Evolutionary conservation across 2,888 invertebrate genomes (phyloP).

Genomic region (Monochamus alternatus): DNA sequence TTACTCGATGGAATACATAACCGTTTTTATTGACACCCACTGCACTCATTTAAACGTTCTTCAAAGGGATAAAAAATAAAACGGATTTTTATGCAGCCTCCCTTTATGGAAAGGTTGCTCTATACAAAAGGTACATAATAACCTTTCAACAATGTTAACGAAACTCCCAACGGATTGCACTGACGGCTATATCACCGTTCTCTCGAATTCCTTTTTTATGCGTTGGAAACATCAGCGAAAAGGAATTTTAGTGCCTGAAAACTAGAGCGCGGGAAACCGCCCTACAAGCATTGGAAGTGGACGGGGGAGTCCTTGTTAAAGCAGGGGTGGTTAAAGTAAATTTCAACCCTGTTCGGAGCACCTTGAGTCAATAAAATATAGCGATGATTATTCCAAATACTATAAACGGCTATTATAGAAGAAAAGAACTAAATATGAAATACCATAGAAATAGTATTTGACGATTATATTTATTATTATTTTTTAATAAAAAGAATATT

Average conservation of each 20-base stretch:
- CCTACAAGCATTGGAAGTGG: constrained; percentile 36
- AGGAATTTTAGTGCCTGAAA: constrained; percentile 49
- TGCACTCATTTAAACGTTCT: too few species aligned
- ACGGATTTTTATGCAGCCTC: constrained; percentile 23
- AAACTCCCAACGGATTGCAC: constrained; percentile 44
- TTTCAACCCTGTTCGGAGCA: not conserved
- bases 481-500: too few species aligned
- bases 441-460: too few species aligned
- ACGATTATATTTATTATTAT: too few species aligned
- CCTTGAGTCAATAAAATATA: too few species aligned
- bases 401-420: too few species aligned
- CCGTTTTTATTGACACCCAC: too few species aligned
- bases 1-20: too few species aligned
- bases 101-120: constrained; percentile 7
- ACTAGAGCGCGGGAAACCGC: constrained; percentile 43
- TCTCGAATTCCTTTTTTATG: constrained; percentile 49
- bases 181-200: constrained; percentile 47
- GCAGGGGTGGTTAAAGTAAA: constrained; percentile 6
- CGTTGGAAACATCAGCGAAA: constrained; percentile 49
- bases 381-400: too few species aligned
- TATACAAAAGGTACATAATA: constrained; percentile 31
- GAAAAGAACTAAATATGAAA: too few species aligned
- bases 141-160: constrained; percentile 27
- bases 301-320: constrained; percentile 23
- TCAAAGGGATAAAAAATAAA: not conserved